phyloP scores from a whole-genome alignment of 2,888 invertebrate species.

The Parnassius mnemosyne region DNA sequence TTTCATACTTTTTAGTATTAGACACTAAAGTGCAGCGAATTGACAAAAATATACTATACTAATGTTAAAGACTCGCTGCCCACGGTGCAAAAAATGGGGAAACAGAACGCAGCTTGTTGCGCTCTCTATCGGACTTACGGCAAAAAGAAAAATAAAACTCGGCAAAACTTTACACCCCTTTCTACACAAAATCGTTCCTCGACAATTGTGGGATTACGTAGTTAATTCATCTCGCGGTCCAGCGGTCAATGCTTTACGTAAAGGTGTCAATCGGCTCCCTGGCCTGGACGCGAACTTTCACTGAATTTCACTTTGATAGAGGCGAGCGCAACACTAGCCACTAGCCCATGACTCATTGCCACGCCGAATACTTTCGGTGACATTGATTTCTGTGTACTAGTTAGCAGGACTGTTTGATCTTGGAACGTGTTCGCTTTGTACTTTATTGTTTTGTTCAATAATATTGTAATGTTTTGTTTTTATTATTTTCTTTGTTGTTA shows the following conservation, averaged over 20 bases:
- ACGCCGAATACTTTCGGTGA: slow-evolving; percentile 4
- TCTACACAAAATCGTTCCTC: not conserved
- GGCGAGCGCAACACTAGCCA: not conserved
- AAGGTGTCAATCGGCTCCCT: slow-evolving; percentile 12
- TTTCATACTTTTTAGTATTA: no score
- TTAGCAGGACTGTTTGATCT: slow-evolving; percentile 15
- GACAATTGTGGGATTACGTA: not conserved
- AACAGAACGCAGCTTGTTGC: no score
- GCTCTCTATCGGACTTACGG: no score
- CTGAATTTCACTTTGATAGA: slow-evolving; percentile 23
- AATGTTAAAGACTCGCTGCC: no score
- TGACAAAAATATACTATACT: no score
- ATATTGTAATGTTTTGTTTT: no score
- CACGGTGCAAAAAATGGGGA: no score
- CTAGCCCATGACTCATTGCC: slow-evolving; percentile 12
- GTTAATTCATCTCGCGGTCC: not conserved
- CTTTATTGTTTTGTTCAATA: not conserved
- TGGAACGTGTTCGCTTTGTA: not conserved
- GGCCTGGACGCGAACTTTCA: slow-evolving; percentile 23
- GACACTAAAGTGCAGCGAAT: no score
- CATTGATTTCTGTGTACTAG: slow-evolving; percentile 23
- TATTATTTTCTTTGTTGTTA: no score
- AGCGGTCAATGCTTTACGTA: slow-evolving; percentile 3
- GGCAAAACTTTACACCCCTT: no score
- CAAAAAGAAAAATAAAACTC: no score